Conservation (phyloP, 2,888 invertebrate species). For the Drosophila lacicola region DNA sequence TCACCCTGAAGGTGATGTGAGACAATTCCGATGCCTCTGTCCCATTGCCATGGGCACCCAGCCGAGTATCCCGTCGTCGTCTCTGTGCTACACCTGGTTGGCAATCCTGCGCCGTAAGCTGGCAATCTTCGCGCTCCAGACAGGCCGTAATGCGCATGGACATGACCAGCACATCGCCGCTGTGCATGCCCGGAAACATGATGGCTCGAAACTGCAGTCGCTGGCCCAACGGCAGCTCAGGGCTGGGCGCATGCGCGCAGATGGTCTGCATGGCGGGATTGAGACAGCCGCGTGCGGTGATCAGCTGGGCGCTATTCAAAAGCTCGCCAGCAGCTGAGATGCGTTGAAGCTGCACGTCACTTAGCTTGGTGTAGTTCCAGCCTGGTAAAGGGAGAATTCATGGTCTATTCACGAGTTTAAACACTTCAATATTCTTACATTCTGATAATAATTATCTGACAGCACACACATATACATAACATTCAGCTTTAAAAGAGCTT, state of each 20-base stretch:
- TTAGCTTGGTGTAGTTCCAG: slow-evolving; percentile 86
- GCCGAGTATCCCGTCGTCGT: slow-evolving; percentile 59
- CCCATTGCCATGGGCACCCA: slow-evolving; percentile 34
- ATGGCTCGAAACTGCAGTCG: slow-evolving; percentile 86
- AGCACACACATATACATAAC: no score
- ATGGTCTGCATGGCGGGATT: slow-evolving; percentile 85
- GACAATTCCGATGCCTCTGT: slow-evolving; percentile 82
- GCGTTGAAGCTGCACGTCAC: slow-evolving; percentile 86
- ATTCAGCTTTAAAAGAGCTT: no score
- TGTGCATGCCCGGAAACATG: slow-evolving; percentile 87
- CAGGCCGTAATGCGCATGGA: slow-evolving; percentile 87
- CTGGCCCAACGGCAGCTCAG: slow-evolving; percentile 85
- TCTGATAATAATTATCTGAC: no score
- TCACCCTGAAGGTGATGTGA: slow-evolving; percentile 81
- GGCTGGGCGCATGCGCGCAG: slow-evolving; percentile 85
- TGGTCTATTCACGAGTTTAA: no score
- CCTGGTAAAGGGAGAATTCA: slow-evolving; percentile 55
- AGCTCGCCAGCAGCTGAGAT: slow-evolving; percentile 80
- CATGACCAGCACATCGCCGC: slow-evolving; percentile 87
- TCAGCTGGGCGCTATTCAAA: slow-evolving; percentile 83
- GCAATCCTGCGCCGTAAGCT: slow-evolving; percentile 77
- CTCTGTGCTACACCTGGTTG: slow-evolving; percentile 61
- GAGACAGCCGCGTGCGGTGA: slow-evolving; percentile 86
- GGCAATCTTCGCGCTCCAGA: slow-evolving; percentile 86
- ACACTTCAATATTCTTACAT: no score